Percentiles rank a stretch among this genome's conserved stretches.
These are phyloP conservation scores for Troglohyphantes excavatus DNA, from an alignment of 2,888 invertebrate species.

Conservation along the genomic window DNA sequence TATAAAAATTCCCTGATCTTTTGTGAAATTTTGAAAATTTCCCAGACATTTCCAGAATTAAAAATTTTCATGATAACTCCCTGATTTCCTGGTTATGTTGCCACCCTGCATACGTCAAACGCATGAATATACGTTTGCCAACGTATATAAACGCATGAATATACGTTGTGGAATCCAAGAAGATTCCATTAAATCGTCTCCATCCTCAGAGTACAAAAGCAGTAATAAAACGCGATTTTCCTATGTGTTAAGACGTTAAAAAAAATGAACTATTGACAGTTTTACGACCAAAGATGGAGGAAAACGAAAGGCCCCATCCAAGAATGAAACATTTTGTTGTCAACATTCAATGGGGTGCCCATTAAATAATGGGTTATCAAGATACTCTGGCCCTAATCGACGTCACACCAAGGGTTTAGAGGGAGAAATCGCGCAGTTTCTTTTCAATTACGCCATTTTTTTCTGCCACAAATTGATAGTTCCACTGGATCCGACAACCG, in stretches of 20 bases:
- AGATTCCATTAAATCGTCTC: too few species aligned
- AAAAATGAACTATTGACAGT: not conserved
- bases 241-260: not conserved
- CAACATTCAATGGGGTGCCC: constrained; percentile 28
- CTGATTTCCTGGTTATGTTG: too few species aligned
- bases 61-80: too few species aligned
- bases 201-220: too few species aligned
- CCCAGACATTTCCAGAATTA: too few species aligned
- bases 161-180: too few species aligned
- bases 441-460: constrained; percentile 70
- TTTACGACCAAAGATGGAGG: constrained; percentile 47
- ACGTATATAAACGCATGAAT: too few species aligned
- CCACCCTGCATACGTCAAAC: too few species aligned
- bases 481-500: constrained; percentile 25
- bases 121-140: too few species aligned
- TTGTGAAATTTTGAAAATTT: too few species aligned
- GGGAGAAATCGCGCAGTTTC: constrained; percentile 15
- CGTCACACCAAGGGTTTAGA: not conserved
- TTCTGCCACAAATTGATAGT: constrained; percentile 50
- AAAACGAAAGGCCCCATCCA: not conserved
- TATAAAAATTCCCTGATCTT: too few species aligned
- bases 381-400: constrained; percentile 59
- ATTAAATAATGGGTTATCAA: constrained; percentile 71
- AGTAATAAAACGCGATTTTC: not conserved
- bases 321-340: constrained; percentile 48